Evolutionary conservation across 35 echinoderm and acorn worm species (phyloP), one percentile per base, ranked within the genome.

Genomic region (Apostichopus californicus): DNA sequence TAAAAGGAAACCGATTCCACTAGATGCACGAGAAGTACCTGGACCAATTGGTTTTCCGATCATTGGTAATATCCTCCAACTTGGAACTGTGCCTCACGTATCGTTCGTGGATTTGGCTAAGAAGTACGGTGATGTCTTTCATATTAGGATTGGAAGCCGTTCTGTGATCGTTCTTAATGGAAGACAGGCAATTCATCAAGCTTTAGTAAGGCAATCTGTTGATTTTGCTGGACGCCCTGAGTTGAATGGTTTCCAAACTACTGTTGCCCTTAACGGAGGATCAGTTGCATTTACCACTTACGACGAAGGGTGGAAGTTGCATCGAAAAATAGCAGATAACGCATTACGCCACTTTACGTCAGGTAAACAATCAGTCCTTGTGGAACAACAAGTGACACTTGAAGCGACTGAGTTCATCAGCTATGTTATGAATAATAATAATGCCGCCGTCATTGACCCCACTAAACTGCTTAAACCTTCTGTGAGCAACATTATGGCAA

Each of bases 261-360:
- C n/a, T n/a, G n/a, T n/a, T n/a, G n/a, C n/a, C n/a, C n/a, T n/a
- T n/a, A n/a, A n/a, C n/a, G n/a, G n/a, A n/a, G n/a, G n/a, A n/a
- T n/a, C n/a, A n/a, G n/a, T n/a, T n/a, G n/a, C n/a, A n/a, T n/a
- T n/a, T n/a, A n/a, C n/a, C n/a, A n/a, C n/a, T n/a, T n/a, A n/a
- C n/a, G n/a, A n/a, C n/a, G n/a, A n/a, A n/a, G n/a, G n/a, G n/a
- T n/a, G n/a, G n/a, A n/a, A n/a, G n/a, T n/a, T n/a, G n/a, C n/a
- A n/a, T n/a, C n/a, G 96, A 20, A 98, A 95, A 65, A 65, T 98
- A 10, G 87, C 88, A 7, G 81, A 93, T 54, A 94, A 78, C 4
- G 83, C 96, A 24, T 55, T 98, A 5, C 92, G 86, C 21, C 94
- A 92, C 23, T 98, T 94, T 92, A 95, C 94, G 73, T 55, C n/a